Conservation (phyloP, 2,888 invertebrate species). For the Crioceris asparagi region DNA sequence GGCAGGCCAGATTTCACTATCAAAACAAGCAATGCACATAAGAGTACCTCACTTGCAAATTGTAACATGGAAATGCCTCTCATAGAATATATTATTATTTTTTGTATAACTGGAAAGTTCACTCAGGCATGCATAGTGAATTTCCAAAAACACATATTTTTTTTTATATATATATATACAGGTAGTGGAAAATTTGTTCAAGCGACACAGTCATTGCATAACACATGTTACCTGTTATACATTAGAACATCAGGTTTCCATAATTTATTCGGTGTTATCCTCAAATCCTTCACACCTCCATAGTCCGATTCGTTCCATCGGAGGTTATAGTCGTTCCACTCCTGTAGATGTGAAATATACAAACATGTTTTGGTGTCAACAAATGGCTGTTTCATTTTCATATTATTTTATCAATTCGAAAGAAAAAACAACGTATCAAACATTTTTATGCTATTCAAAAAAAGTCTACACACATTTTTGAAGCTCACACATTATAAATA, state of each 20-base stretch:
- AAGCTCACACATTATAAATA: too few relatives aligned
- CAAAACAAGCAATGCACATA: too few relatives aligned
- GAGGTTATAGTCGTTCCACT: constrained; percentile 97
- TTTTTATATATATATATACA: not conserved
- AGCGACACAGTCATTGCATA: constrained; percentile 22
- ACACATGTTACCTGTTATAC: constrained; percentile 88
- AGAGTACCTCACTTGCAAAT: too few relatives aligned
- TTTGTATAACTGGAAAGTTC: too few relatives aligned
- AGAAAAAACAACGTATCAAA: not conserved
- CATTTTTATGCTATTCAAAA: too few relatives aligned
- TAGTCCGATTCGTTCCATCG: constrained; percentile 94
- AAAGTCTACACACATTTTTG: too few relatives aligned
- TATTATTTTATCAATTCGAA: not conserved
- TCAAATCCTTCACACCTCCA: constrained; percentile 85
- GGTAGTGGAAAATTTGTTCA: not conserved
- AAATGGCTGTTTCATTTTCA: too few relatives aligned
- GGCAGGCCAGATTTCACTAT: too few relatives aligned
- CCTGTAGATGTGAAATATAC: constrained; percentile 47
- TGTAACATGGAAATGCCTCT: too few relatives aligned
- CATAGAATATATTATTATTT: too few relatives aligned
- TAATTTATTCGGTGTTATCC: constrained; percentile 88
- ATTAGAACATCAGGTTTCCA: constrained; percentile 99
- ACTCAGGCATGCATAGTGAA: not conserved
- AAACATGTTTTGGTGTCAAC: not conserved
- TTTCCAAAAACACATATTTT: not conserved